These are phyloP conservation scores for Drosophila suzukii DNA, from an alignment of 1,140 invertebrate species.

Conservation along the genomic window DNA sequence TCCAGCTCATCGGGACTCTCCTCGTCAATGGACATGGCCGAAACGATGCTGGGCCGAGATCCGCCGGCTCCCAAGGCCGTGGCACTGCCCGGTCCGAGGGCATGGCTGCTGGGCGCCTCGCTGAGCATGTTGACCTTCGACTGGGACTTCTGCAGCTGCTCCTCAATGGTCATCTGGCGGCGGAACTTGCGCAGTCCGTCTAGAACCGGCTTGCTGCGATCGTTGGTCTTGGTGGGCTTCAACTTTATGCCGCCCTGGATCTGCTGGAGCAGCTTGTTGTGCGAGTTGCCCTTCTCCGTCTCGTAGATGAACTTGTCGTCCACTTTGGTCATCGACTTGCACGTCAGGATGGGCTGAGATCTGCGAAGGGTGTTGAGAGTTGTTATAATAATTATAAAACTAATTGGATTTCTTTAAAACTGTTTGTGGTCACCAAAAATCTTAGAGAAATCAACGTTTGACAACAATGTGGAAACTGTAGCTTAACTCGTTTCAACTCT, in stretches of 20 bases:
- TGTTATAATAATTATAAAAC: no score
- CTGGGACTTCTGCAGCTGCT: constrained; percentile 92
- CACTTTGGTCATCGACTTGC: constrained; percentile 87
- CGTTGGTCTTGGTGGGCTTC: constrained; percentile 92
- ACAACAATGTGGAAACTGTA: no score
- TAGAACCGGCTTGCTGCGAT: constrained; percentile 93
- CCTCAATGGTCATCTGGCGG: constrained; percentile 94
- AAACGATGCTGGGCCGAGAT: constrained; percentile 73
- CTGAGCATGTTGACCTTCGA: constrained; percentile 86
- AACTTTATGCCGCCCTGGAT: constrained; percentile 92
- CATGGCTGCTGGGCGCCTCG: constrained; percentile 84
- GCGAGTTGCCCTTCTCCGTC: constrained; percentile 92
- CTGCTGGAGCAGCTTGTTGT: constrained; percentile 93
- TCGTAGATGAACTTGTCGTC: constrained; percentile 94
- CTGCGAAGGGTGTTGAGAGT: constrained; percentile 57
- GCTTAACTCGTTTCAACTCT: no score
- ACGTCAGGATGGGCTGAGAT: constrained; percentile 87
- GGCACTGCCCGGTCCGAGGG: constrained; percentile 70
- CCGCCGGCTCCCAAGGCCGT: constrained; percentile 85
- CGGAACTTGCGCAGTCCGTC: constrained; percentile 94
- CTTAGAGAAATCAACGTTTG: no score
- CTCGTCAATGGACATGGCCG: constrained; percentile 76
- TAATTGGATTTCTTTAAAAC: no score
- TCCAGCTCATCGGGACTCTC: constrained; percentile 93
- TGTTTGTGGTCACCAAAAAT: no score